Percentiles rank a stretch among this genome's conserved stretches.
phyloP scores from a whole-genome alignment of 2,113 vertebrate genomes.

The Myrmecobius fasciatus region DNA sequence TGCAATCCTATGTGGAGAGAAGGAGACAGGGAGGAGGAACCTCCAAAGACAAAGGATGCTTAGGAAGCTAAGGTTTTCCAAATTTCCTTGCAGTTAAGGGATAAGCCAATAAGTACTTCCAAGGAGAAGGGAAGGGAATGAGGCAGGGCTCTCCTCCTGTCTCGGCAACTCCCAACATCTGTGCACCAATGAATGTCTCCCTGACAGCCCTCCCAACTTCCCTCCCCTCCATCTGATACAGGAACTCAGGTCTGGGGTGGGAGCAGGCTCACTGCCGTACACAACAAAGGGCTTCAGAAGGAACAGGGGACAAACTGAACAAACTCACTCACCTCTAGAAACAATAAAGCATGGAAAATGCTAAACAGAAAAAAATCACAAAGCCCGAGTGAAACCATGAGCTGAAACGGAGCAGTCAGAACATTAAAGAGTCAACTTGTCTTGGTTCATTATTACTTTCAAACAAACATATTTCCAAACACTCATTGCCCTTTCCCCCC shows the following conservation, averaged over 20 bases:
- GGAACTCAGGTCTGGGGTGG: neutral
- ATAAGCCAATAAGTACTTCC: neutral
- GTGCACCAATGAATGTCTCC: slow-evolving; percentile 70
- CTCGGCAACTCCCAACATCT: neutral
- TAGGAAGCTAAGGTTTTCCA: neutral
- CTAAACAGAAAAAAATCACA: slow-evolving; percentile 70
- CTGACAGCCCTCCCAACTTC: neutral
- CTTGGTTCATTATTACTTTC: neutral
- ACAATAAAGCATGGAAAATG: slow-evolving; percentile 73
- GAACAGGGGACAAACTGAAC: slow-evolving; percentile 19
- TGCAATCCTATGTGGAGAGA: slow-evolving; percentile 53
- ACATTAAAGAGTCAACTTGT: slow-evolving; percentile 2
- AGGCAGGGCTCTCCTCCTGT: neutral
- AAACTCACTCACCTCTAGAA: slow-evolving; percentile 71
- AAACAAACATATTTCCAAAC: neutral
- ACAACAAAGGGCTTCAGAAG: neutral
- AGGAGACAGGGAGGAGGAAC: neutral
- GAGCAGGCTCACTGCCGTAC: neutral
- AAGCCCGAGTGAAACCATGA: slow-evolving; percentile 55
- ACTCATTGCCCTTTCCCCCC: neutral
- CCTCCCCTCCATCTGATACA: neutral
- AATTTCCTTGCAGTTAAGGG: neutral
- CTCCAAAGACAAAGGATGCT: accelerated
- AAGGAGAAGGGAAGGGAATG: neutral
- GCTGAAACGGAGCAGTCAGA: neutral